Conservation (phyloP, 2,797 vertebrate species). For the Caiman crocodilus region DNA sequence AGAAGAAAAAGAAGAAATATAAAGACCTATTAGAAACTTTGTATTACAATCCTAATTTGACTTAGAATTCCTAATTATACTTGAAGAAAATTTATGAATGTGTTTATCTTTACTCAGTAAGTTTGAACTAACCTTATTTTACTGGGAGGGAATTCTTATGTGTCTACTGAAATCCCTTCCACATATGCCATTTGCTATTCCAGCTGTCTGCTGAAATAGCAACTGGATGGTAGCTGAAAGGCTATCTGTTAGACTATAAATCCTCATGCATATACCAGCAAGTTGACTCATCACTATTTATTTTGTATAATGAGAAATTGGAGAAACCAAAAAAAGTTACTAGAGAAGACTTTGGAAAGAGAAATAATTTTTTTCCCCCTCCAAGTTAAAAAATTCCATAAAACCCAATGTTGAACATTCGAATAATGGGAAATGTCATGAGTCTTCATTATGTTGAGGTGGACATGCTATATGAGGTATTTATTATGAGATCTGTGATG, state of each 20-base stretch:
- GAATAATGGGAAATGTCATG: not conserved
- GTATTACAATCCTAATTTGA: no score
- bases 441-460: not conserved
- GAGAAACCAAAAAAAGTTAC: not conserved
- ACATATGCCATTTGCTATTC: no score
- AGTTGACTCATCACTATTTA: no score
- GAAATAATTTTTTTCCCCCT: fast-evolving
- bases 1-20: no score
- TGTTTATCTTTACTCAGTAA: no score
- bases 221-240: not conserved
- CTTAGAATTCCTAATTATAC: no score
- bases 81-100: no score
- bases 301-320: not conserved
- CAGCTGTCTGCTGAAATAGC: not conserved
- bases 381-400: not conserved
- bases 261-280: no score
- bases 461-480: not conserved
- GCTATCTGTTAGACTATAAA: not conserved
- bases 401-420: not conserved
- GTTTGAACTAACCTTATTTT: no score
- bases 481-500: not conserved
- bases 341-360: not conserved
- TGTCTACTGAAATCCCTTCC: not conserved
- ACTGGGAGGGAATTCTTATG: not conserved
- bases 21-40: no score